Conservation (phyloP, 2,113 vertebrate species). For the Laterallus jamaicensis region DNA sequence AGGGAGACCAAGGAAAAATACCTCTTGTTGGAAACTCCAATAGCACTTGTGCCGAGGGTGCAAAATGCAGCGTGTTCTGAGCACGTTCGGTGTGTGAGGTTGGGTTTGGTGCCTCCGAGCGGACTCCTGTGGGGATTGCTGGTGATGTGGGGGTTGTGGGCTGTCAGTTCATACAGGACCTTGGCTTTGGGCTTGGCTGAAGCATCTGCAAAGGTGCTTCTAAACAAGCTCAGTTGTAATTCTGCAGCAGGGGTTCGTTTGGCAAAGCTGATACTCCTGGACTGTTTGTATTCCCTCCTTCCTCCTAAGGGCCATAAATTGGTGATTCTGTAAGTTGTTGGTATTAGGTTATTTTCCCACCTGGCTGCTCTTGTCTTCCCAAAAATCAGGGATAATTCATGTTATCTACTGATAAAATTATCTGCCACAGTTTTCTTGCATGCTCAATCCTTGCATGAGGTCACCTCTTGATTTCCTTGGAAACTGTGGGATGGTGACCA, state of each 20-base stretch:
- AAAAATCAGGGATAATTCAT: neutral
- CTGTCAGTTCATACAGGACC: neutral
- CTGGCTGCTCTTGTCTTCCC: neutral
- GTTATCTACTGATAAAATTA: too few species aligned
- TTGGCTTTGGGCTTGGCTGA: neutral
- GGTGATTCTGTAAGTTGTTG: rapidly evolving
- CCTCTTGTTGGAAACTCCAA: neutral
- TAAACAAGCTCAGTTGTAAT: neutral
- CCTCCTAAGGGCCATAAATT: neutral
- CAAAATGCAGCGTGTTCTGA: neutral
- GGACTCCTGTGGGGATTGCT: neutral
- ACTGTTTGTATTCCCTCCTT: neutral
- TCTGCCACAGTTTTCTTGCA: neutral
- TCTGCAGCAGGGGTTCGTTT: neutral
- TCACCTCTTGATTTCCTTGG: neutral
- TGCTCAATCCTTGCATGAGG: neutral
- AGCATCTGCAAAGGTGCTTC: neutral
- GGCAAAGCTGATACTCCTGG: neutral
- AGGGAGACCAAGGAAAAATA: neutral
- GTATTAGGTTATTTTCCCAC: neutral
- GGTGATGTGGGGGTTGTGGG: neutral
- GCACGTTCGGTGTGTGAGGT: neutral
- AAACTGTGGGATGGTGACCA: neutral
- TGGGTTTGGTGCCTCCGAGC: neutral
- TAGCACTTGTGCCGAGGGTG: neutral